Conservation (phyloP, 2,888 invertebrate genomes). For the Ichneumoninae sp. region DNA sequence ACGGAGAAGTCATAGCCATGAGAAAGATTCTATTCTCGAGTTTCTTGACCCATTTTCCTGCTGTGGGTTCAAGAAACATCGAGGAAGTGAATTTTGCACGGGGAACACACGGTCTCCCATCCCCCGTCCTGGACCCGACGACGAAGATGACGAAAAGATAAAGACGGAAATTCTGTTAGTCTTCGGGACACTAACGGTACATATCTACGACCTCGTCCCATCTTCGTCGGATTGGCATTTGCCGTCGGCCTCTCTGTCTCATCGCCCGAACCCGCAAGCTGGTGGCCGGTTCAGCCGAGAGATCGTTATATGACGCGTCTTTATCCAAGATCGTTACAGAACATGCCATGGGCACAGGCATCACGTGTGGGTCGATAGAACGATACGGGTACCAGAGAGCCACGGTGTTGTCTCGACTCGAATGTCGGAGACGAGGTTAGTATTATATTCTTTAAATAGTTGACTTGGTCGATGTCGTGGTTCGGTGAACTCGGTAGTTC, state of each 20-base stretch:
- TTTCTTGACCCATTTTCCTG: conserved; percentile 8
- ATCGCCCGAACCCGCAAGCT: conserved; percentile 61
- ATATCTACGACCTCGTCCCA: conserved; percentile 28
- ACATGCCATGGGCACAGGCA: conserved; percentile 70
- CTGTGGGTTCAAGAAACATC: conserved; percentile 17
- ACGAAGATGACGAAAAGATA: conserved; percentile 14
- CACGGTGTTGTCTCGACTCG: conserved; percentile 1
- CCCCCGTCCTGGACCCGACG: not conserved
- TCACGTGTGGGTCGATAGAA: conserved; percentile 43
- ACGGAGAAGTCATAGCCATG: not conserved
- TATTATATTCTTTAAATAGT: conserved; percentile 26
- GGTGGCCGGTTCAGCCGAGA: conserved; percentile 69
- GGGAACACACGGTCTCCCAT: conserved; percentile 21
- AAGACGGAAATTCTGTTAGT: conserved; percentile 32
- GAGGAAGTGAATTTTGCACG: conserved; percentile 41
- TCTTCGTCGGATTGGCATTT: conserved; percentile 47
- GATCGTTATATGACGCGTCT: conserved; percentile 79
- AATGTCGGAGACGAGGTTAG: conserved; percentile 27
- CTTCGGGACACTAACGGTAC: conserved; percentile 73
- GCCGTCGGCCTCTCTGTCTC: conserved; percentile 68
- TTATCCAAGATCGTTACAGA: conserved; percentile 78
- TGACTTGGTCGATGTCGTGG: not conserved
- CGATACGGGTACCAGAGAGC: conserved; percentile 41
- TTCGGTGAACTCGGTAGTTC: conserved; percentile 15
- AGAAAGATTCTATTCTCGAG: conserved; percentile 16